phyloP scores from a whole-genome alignment of 2,113 vertebrate species.

The Mesitornis unicolor region DNA sequence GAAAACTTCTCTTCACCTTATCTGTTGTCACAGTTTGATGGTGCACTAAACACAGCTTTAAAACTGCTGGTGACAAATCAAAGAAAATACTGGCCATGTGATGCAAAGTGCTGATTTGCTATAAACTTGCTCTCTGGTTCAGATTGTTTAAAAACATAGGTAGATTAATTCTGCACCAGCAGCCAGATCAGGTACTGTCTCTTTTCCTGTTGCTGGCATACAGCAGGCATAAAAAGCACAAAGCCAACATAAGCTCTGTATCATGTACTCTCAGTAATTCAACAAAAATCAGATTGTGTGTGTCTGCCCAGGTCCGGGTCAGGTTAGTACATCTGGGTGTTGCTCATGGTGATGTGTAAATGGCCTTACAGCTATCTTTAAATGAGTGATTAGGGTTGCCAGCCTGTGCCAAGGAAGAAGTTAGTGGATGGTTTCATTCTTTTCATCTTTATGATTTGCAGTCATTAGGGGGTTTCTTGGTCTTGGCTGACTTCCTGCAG shows the following conservation, averaged over 20 bases:
- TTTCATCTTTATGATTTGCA: not conserved
- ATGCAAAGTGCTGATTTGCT: not conserved
- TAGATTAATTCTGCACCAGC: not conserved
- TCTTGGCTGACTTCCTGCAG: not conserved
- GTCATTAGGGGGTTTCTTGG: not conserved
- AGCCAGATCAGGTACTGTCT: not conserved
- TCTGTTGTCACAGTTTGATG: not conserved
- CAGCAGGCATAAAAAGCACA: not conserved
- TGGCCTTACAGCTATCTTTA: not conserved
- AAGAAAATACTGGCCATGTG: not conserved
- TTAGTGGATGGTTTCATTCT: not conserved
- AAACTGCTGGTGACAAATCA: not conserved
- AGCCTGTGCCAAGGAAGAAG: not conserved
- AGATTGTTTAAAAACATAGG: not conserved
- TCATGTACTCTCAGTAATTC: not conserved
- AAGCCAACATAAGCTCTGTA: not conserved
- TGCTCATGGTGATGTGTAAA: not conserved
- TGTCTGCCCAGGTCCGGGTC: not conserved
- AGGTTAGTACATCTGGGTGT: not conserved
- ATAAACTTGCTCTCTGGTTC: not conserved
- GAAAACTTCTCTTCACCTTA: not conserved
- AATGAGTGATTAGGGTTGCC: not conserved
- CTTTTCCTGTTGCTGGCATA: not conserved
- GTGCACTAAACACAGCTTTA: not conserved
- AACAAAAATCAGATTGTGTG: not conserved